A percentile compares a stretch with the other conserved stretches of the same genome.
These are phyloP conservation scores for Embidobia sp. DNA, from an alignment of 2,888 invertebrate genomes.

Conservation along the genomic window DNA sequence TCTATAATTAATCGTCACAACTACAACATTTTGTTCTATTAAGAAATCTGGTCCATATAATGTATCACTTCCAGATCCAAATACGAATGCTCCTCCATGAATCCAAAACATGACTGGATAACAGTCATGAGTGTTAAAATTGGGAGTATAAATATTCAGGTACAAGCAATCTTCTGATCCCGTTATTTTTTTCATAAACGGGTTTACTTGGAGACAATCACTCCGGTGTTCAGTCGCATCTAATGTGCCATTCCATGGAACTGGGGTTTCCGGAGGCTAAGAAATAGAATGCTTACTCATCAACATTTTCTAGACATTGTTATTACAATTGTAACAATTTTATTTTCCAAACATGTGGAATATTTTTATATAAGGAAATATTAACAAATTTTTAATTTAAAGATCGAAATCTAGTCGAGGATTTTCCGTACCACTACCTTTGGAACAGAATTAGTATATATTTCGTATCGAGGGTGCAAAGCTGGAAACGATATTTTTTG, in stretches of 20 bases:
- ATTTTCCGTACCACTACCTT: too few species aligned
- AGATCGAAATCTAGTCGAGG: too few species aligned
- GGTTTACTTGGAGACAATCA: constrained; percentile 74
- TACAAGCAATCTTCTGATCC: constrained; percentile 77
- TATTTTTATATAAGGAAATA: too few species aligned
- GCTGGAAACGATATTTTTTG: too few species aligned
- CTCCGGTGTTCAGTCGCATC: constrained; percentile 74
- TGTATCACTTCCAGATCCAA: constrained; percentile 49
- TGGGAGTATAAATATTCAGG: constrained; percentile 76
- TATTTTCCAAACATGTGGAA: too few species aligned
- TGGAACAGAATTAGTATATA: too few species aligned
- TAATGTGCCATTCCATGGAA: constrained; percentile 74
- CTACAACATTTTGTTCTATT: constrained; percentile 59
- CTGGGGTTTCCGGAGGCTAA: constrained; percentile 71
- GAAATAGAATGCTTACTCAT: too few species aligned
- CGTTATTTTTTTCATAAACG: constrained; percentile 68
- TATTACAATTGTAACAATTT: too few species aligned
- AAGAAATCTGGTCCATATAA: constrained; percentile 68
- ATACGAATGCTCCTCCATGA: constrained; percentile 73
- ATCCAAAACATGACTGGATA: constrained; percentile 76
- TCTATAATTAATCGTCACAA: constrained; percentile 68
- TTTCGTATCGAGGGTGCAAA: too few species aligned
- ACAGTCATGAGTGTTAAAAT: too few species aligned
- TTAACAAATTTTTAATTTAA: too few species aligned
- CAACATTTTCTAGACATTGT: too few species aligned